phyloP scores from a whole-genome alignment of 1,140 invertebrate species.

The Sinella curviseta region DNA sequence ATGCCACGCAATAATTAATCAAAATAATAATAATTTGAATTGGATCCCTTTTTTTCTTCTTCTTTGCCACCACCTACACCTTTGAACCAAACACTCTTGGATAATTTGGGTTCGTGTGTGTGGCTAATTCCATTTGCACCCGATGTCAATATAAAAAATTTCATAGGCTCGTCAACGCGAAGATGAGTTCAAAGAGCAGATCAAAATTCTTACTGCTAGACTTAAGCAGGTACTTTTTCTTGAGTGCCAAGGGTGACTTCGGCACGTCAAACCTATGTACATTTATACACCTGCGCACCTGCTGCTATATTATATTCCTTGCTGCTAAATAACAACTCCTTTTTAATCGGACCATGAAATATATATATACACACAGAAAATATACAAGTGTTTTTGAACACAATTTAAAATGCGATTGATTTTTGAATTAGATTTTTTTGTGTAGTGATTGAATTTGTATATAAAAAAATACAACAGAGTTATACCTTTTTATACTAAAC shows the following conservation, averaged over 20 bases:
- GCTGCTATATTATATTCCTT: background rate
- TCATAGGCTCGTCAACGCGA: slow-evolving; percentile 67
- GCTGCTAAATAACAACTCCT: background rate
- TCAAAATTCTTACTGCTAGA: slow-evolving; percentile 65
- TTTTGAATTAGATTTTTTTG: too few species aligned
- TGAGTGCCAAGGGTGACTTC: slow-evolving; percentile 25
- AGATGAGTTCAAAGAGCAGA: slow-evolving; percentile 70
- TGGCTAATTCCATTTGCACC: background rate
- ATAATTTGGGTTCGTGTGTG: slow-evolving; percentile 1
- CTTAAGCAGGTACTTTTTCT: slow-evolving; percentile 62
- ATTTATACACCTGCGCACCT: background rate
- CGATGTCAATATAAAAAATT: background rate
- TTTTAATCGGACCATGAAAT: too few species aligned
- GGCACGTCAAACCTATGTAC: background rate
- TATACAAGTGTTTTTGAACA: too few species aligned
- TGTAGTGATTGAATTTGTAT: too few species aligned
- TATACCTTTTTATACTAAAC: background rate
- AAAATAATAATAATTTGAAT: too few species aligned
- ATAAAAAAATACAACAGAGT: background rate
- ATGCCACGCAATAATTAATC: too few species aligned
- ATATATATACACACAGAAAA: too few species aligned
- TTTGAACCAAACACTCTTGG: background rate
- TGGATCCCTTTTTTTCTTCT: background rate
- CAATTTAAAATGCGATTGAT: too few species aligned
- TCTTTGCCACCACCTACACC: background rate